Conservation (phyloP, 2,113 vertebrate species). For the Caretta caretta region DNA sequence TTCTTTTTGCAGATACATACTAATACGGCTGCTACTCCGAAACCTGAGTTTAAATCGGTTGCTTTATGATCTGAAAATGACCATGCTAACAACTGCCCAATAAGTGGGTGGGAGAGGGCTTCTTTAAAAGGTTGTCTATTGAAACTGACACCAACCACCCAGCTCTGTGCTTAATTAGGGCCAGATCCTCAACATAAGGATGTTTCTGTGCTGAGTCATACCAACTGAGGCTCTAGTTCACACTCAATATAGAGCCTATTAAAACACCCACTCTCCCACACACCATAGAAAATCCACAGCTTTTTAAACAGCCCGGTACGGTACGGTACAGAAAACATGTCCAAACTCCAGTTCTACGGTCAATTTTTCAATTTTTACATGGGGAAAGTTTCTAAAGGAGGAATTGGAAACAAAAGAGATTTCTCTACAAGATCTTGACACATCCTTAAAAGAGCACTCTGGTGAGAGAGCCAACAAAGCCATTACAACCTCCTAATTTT, state of each 20-base stretch:
- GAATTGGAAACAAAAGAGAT: not conserved
- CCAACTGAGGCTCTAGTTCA: not conserved
- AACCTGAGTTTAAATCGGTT: not conserved
- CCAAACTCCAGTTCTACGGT: rapidly evolving
- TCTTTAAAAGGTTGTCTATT: not conserved
- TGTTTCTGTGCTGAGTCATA: not conserved
- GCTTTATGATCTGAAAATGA: not conserved
- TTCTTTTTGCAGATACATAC: too few relatives aligned
- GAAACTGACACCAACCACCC: not conserved
- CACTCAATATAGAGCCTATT: not conserved
- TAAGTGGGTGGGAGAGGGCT: not conserved
- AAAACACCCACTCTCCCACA: not conserved
- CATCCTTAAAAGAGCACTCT: conserved; percentile 17
- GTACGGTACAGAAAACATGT: not conserved
- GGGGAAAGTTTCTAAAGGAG: not conserved
- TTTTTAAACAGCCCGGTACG: not conserved
- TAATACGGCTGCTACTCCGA: too few relatives aligned
- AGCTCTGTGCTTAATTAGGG: not conserved
- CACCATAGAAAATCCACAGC: not conserved
- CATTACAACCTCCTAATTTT: conserved; percentile 48
- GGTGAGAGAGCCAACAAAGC: not conserved
- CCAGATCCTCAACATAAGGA: not conserved
- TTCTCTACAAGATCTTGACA: not conserved
- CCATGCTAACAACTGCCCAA: not conserved
- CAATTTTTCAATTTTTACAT: not conserved